A percentile compares a stretch with the other conserved stretches of the same genome.
Evolutionary conservation across 2,888 invertebrate genomes (phyloP).

Genomic region (Selenia dentaria): DNA sequence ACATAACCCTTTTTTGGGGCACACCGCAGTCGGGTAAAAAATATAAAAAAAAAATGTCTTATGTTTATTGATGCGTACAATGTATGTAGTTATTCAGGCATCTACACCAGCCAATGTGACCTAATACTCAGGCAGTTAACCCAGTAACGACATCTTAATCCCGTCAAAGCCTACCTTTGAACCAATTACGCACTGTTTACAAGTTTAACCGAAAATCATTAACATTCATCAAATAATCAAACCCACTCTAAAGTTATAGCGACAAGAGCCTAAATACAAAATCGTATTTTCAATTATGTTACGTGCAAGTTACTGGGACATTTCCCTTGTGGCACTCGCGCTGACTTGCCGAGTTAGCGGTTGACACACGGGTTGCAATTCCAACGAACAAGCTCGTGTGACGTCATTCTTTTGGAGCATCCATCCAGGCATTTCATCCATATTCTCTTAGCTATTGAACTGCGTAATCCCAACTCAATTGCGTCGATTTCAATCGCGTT

Average conservation of each 20-base stretch:
- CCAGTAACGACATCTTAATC: background rate
- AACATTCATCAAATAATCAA: constrained; percentile 17
- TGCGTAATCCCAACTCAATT: too few relatives aligned
- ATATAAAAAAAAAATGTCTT: too few relatives aligned
- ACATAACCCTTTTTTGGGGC: too few relatives aligned
- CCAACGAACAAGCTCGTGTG: too few relatives aligned
- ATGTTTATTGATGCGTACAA: too few relatives aligned
- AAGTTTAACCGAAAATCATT: constrained; percentile 6
- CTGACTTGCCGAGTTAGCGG: constrained; percentile 28
- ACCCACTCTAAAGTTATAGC: constrained; percentile 25
- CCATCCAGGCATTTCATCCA: too few relatives aligned
- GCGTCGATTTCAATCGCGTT: too few relatives aligned
- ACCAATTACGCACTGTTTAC: background rate
- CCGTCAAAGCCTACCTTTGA: background rate
- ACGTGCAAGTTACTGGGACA: constrained; percentile 48
- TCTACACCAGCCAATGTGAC: too few relatives aligned
- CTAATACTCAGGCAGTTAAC: background rate
- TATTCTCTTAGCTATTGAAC: too few relatives aligned
- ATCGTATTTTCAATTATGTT: constrained; percentile 67
- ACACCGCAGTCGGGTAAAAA: too few relatives aligned
- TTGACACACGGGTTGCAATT: constrained; percentile 18
- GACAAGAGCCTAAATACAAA: constrained; percentile 55
- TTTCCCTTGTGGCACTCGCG: constrained; percentile 44
- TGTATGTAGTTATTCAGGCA: too few relatives aligned
- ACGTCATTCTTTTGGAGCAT: too few relatives aligned